phyloP scores from a whole-genome alignment of 92 coral and sea anemone genomes.

The Epizoanthus ramosus region DNA sequence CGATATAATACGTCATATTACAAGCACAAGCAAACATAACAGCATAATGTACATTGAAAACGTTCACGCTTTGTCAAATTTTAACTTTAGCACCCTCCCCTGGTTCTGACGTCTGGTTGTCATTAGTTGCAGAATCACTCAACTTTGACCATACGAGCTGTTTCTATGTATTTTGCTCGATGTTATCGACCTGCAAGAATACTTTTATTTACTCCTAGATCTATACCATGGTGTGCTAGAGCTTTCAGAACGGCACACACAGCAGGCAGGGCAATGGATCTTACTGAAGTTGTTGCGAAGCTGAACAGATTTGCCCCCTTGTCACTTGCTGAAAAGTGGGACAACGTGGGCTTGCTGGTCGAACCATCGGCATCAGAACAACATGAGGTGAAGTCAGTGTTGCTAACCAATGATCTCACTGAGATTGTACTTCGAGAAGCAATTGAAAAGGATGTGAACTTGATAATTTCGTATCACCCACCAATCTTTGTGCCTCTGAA shows the following conservation, averaged over 20 bases:
- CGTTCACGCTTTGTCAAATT: not conserved
- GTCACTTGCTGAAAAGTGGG: conserved; percentile 93
- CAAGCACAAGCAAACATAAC: not conserved
- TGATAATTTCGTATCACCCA: conserved; percentile 94
- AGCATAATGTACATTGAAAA: not conserved
- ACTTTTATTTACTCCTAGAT: not conserved
- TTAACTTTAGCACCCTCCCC: conserved; percentile 10
- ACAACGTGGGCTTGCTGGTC: conserved; percentile 95
- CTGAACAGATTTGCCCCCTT: conserved; percentile 85
- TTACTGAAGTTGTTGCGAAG: conserved; percentile 68
- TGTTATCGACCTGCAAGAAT: not conserved
- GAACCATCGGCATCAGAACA: conserved; percentile 83
- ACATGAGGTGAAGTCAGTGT: conserved; percentile 78
- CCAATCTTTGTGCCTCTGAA: conserved; percentile 94
- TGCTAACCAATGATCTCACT: conserved; percentile 92
- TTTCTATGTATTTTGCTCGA: conserved; percentile 11
- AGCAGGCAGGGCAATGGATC: conserved; percentile 66
- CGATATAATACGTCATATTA: not conserved
- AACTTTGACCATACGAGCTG: not conserved
- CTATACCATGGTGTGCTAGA: not conserved
- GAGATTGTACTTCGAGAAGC: conserved; percentile 92
- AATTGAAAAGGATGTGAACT: conserved; percentile 64
- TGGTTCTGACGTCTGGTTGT: no score
- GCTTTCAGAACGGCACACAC: conserved; percentile 9
- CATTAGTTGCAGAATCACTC: not conserved